Conservation (phyloP, 1,140 invertebrate species). For the Aphaenogaster rudis region DNA sequence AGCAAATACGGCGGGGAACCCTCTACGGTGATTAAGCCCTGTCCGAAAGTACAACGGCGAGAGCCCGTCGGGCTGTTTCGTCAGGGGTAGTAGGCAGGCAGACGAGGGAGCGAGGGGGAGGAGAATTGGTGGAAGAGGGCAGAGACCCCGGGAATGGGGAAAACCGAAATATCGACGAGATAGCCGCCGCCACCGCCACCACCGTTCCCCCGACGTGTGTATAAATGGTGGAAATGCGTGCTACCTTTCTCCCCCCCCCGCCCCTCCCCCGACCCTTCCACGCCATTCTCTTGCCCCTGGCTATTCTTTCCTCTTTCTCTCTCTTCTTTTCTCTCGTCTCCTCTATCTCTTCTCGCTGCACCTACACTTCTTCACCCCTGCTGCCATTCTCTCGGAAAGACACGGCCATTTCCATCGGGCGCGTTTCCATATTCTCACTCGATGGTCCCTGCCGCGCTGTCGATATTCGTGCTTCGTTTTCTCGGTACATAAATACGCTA, state of each 20-base stretch:
- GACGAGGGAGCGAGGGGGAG: constrained; percentile 19
- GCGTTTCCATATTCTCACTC: constrained; percentile 49
- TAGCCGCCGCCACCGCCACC: constrained; percentile 54
- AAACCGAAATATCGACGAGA: constrained; percentile 75
- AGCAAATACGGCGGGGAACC: constrained; percentile 65
- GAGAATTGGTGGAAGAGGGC: constrained; percentile 46
- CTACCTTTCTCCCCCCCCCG: not conserved
- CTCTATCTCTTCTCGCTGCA: constrained; percentile 32
- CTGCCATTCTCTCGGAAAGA: constrained; percentile 42
- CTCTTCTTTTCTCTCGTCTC: constrained; percentile 4
- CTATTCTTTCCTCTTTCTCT: constrained; percentile 1
- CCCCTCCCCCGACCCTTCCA: not conserved
- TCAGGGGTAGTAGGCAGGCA: constrained; percentile 48
- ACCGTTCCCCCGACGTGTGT: constrained; percentile 57
- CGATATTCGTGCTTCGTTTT: constrained; percentile 35
- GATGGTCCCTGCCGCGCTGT: constrained; percentile 42
- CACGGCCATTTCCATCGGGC: constrained; percentile 35
- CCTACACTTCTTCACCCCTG: constrained; percentile 19
- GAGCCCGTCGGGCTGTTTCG: constrained; percentile 61
- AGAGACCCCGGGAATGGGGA: constrained; percentile 59
- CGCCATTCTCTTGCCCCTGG: constrained; percentile 48
- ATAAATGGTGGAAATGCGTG: constrained; percentile 63
- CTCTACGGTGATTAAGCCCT: constrained; percentile 75
- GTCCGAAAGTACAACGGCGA: constrained; percentile 75
- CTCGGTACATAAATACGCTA: constrained; percentile 27